Evolutionary conservation across 2,113 vertebrate genomes (phyloP).

Genomic region (Phaethornis superciliosus): DNA sequence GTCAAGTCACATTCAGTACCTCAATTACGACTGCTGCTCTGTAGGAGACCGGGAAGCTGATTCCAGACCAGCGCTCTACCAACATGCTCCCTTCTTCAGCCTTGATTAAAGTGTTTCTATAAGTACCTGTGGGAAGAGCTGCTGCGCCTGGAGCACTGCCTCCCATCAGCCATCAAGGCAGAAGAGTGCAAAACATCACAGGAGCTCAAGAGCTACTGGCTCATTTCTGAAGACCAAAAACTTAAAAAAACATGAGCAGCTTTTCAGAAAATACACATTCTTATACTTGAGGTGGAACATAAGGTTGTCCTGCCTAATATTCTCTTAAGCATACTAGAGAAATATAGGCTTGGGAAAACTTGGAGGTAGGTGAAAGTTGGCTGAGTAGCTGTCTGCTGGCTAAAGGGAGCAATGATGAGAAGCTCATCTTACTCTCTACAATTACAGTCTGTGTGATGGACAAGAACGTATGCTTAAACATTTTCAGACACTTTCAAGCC

Average conservation of each 20-base stretch:
- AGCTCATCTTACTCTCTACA: not conserved
- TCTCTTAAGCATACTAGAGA: not conserved
- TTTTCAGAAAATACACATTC: not conserved
- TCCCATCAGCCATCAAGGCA: not conserved
- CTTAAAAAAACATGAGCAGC: not conserved
- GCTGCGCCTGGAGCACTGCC: not conserved
- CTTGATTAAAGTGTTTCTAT: slow-evolving; percentile 10
- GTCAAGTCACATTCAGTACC: not conserved
- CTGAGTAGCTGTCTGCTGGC: not conserved
- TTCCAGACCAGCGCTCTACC: not conserved
- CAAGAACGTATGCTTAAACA: rapidly evolving
- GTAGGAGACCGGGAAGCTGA: not conserved
- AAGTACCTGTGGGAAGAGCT: not conserved
- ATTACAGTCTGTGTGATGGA: not conserved
- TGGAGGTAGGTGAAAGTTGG: not conserved
- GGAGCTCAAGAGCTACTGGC: not conserved
- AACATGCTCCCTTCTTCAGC: not conserved
- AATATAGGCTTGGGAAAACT: not conserved
- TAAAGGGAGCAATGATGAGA: not conserved
- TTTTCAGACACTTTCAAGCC: not conserved
- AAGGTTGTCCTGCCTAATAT: not conserved
- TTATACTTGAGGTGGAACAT: not conserved
- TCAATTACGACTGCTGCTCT: not conserved
- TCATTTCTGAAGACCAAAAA: not conserved
- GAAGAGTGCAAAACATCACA: not conserved